Percentiles rank a stretch among this genome's conserved stretches.
phyloP scores from a whole-genome alignment of 2,113 vertebrate species.

The Corydoras maculifer region DNA sequence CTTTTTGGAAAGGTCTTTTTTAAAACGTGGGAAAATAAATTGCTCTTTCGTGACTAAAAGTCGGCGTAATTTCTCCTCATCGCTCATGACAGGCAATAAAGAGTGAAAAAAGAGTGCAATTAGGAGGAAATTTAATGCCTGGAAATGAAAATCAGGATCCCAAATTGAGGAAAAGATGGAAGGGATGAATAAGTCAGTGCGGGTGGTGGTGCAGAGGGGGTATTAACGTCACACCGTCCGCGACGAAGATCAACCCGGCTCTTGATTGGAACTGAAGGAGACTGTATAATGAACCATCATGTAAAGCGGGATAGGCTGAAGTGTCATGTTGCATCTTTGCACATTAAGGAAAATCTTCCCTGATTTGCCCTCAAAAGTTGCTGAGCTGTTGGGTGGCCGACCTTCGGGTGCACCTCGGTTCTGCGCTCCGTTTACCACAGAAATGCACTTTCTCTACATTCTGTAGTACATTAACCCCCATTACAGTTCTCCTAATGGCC shows the following conservation, averaged over 20 bases:
- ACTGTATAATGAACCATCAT: constrained; percentile 1
- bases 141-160: constrained; percentile 2
- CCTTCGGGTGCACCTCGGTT: too few species aligned
- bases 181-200: constrained; percentile 1
- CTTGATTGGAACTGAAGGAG: constrained; percentile 38
- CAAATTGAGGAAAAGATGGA: background rate
- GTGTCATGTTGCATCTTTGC: constrained; percentile 22
- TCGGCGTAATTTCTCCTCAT: constrained; percentile 16
- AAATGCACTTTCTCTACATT: too few species aligned
- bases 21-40: too few species aligned
- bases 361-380: too few species aligned
- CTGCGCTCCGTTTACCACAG: too few species aligned
- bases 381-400: too few species aligned
- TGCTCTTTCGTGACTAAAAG: background rate
- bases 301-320: constrained; percentile 14
- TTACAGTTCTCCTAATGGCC: too few species aligned
- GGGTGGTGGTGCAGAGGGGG: background rate
- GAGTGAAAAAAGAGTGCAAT: constrained; percentile 10
- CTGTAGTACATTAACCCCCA: too few species aligned
- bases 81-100: constrained; percentile 21
- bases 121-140: constrained; percentile 19
- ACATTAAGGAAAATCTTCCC: background rate
- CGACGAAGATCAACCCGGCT: background rate
- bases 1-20: too few species aligned
- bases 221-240: background rate